phyloP scores from a whole-genome alignment of 2,888 invertebrate genomes.

The Cecidostiba fungosa region DNA sequence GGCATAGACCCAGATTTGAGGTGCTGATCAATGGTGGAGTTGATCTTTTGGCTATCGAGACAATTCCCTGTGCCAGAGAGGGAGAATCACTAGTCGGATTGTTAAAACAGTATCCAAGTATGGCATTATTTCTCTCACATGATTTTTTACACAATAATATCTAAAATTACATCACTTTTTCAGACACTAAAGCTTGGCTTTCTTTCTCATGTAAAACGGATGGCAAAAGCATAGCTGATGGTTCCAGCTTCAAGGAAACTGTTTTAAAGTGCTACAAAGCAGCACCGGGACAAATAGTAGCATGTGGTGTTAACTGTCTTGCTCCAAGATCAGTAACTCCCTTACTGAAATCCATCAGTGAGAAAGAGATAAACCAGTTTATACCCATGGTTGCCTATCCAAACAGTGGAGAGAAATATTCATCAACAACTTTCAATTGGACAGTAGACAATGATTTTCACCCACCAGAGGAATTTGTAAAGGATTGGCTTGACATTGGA shows the following conservation, averaged over 20 bases:
- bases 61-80: slow-evolving; percentile 93
- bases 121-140: background rate
- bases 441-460: slow-evolving; percentile 84
- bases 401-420: slow-evolving; percentile 94
- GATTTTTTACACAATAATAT: background rate
- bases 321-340: slow-evolving; percentile 85
- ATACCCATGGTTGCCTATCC: slow-evolving; percentile 94
- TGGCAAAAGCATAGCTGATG: slow-evolving; percentile 86
- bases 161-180: background rate
- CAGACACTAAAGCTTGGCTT: slow-evolving; percentile 89
- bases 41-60: slow-evolving; percentile 94
- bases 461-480: slow-evolving; percentile 87
- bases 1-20: slow-evolving; percentile 92
- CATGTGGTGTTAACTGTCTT: slow-evolving; percentile 95
- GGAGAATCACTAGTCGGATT: slow-evolving; percentile 91
- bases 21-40: slow-evolving; percentile 90
- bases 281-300: slow-evolving; percentile 88
- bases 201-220: slow-evolving; percentile 91
- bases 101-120: slow-evolving; percentile 88
- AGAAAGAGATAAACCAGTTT: slow-evolving; percentile 78
- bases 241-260: slow-evolving; percentile 89
- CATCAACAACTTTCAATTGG: slow-evolving; percentile 82
- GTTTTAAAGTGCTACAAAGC: slow-evolving; percentile 85
- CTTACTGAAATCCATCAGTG: slow-evolving; percentile 83
- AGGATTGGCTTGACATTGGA: slow-evolving; percentile 91